Evolutionary conservation across 2,113 vertebrate genomes (phyloP), one percentile per base, ranked within the genome.

Genomic region (Microcebus tavaratra): DNA sequence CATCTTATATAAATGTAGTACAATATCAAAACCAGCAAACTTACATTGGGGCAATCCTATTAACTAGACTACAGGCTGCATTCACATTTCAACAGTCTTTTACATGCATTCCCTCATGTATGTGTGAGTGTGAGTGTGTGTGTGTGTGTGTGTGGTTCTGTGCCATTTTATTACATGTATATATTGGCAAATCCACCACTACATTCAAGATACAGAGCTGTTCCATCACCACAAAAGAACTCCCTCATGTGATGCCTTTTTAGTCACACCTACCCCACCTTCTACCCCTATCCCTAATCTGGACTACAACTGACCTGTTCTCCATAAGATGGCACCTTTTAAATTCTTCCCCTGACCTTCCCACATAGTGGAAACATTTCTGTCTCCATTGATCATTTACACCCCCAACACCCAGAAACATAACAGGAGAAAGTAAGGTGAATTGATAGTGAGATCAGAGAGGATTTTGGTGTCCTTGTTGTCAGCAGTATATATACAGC

Each of bases 401-500:
- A 53, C 14, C 63, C 11, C 8, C 81, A 96, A 75, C 3, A 3
- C 78, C 53, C 45, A 42, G 81, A 96, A 93, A 70, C 27, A 29
- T 36, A 67, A 50, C 9, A 72, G 55, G 53, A 83, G 42, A 70
- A 88, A 95, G 17, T 14, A 50, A 73, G 34, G 34, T 80, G 88
- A 93, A 72, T 45, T 25, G 67, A 63, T 70, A 92, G 45, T 34
- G 50, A 84, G 70, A 73, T 78, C 55, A 50, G 70, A 89, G 67
- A 88, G 42, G 42, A 78, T 96, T 95, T 95, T 29, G 45, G 14
- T 78, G 42, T 85, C 67, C 65, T 89, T 65, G 8, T 88, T 81
- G 50, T 95, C 63, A 73, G 85, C 48, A 59, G 88, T 79, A 91
- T n/a, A 61, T n/a, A 78, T 13, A 45, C 39, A 79, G 88, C 36